Conservation (phyloP, 2,888 invertebrate species). For the Chromoteleia sp. region DNA sequence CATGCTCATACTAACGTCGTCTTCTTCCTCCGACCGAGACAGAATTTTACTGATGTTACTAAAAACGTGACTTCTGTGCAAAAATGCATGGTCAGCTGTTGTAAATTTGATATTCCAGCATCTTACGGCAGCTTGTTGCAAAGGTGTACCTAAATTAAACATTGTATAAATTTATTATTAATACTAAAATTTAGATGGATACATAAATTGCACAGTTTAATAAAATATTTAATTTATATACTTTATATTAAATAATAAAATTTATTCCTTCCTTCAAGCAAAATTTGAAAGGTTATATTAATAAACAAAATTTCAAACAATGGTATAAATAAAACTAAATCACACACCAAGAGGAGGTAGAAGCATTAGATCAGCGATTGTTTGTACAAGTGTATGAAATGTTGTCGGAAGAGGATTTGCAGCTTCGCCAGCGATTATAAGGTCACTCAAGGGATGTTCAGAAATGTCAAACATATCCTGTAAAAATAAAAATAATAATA, state of each 20-base stretch:
- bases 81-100: conserved; percentile 94
- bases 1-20: conserved; percentile 87
- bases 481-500: background rate
- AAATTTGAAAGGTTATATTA: too few species aligned
- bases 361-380: conserved; percentile 96
- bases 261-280: too few species aligned
- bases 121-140: conserved; percentile 96
- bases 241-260: too few species aligned
- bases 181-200: too few species aligned
- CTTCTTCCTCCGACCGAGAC: conserved; percentile 95
- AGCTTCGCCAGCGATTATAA: conserved; percentile 90
- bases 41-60: conserved; percentile 98
- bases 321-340: background rate
- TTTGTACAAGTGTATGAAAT: conserved; percentile 94
- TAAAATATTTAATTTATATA: too few species aligned
- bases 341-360: conserved; percentile 91
- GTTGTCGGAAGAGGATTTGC: conserved; percentile 89
- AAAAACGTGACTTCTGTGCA: conserved; percentile 96
- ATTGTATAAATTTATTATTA: too few species aligned
- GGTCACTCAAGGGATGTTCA: conserved; percentile 93
- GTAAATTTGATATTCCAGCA: conserved; percentile 97
- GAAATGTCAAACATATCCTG: conserved; percentile 87
- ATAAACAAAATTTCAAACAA: background rate
- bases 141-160: conserved; percentile 86
- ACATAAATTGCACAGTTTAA: too few species aligned